Base-by-base conservation (phyloP, 2,797 vertebrate genomes). In the Podargus strigoides region DNA sequence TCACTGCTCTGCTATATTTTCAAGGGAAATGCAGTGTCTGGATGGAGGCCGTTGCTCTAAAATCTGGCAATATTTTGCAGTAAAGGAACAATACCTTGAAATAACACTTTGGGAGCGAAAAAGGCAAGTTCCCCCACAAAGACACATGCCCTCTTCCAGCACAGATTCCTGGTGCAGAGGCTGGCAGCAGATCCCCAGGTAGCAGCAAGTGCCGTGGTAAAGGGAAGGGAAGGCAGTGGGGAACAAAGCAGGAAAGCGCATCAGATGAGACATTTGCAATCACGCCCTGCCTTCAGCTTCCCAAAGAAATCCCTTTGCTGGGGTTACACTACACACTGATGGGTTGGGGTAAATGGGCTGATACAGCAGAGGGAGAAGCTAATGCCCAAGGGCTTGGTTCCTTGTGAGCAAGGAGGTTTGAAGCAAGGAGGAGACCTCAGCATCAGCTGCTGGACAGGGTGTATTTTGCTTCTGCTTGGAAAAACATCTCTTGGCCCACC, bases 231-330 rank as follows among this genome's bases (percentile, higher is more conserved):
- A 69, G n/a, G 28, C 47, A 86, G 50, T 3, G 1, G 37, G 12
- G 37, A 89, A 49, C 37, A 89, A 69, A 82, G 47, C 3, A 2
- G 52, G 63, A 69, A 85, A 68, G 37, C 62, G 17, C 36, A 36
- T 55, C 30, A 69, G 41, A 32, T 41, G 41, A 92, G 34, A 67
- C 9, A 41, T n/a, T 63, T 0, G 4, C 62, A 50, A 16, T 88
- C 39, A 42, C 2, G 1, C 9, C 22, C 47, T 66, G 47, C 49
- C 27, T 89, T 86, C 13, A 3, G 30, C 39, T 94, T 83, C 46
- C 32, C 49, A 66, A 79, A 89, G 63, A 87, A 89, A 91, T 75
- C 36, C 41, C 39, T 80, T 85, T 73, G 15, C 67, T 77, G 79
- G 27, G 23, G 5, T 85, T 93, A 28, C 15, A 7, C 27, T 66